A percentile compares a stretch with the other conserved stretches of the same genome.
These are phyloP conservation scores for Origma solitaria DNA, from an alignment of 2,113 vertebrate genomes.

Conservation along the genomic window DNA sequence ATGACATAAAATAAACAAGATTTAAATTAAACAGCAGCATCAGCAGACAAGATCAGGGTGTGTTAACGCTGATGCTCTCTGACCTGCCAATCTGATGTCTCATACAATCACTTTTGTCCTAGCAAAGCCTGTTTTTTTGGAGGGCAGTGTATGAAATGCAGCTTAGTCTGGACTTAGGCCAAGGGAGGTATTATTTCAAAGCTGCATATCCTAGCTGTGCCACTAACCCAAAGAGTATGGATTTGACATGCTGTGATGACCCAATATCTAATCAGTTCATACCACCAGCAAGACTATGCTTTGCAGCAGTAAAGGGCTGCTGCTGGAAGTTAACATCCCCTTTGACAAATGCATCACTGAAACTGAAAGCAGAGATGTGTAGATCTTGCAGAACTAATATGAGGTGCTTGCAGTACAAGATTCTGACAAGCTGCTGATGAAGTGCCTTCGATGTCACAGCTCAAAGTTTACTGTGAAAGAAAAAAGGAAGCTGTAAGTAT, in stretches of 20 bases:
- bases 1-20: not conserved
- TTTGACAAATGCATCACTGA: not conserved
- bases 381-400: not conserved
- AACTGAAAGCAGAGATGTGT: not conserved
- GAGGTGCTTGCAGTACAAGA: not conserved
- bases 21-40: not conserved
- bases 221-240: not conserved
- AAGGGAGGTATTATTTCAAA: conserved; percentile 2
- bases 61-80: not conserved
- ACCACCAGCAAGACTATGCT: not conserved
- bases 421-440: not conserved
- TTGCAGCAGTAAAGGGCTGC: not conserved
- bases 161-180: not conserved
- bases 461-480: not conserved
- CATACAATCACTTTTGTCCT: not conserved
- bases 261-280: not conserved
- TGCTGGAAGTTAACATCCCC: not conserved
- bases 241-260: not conserved
- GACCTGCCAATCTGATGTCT: not conserved
- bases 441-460: not conserved
- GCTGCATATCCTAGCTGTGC: not conserved
- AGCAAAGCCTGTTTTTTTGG: not conserved
- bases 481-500: not conserved
- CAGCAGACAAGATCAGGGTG: conserved; percentile 8
- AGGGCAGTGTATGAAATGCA: not conserved